phyloP scores from a whole-genome alignment of 2,888 invertebrate species.

The Busseola fusca region DNA sequence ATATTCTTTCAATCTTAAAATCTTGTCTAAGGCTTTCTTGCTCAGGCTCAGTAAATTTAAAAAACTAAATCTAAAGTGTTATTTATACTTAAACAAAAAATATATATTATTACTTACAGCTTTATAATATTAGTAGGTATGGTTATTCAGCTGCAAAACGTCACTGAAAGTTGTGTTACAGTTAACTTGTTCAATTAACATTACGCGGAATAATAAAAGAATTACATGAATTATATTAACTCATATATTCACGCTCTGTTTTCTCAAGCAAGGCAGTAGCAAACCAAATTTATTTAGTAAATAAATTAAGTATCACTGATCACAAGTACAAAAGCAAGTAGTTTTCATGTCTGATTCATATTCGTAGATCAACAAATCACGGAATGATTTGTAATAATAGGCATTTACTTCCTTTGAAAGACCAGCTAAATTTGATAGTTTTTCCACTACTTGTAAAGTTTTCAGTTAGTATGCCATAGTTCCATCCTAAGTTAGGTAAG shows the following conservation, averaged over 20 bases:
- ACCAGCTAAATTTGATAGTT: background rate
- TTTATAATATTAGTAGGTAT: too few relatives aligned
- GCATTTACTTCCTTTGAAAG: background rate
- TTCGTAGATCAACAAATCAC: background rate
- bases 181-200: too few relatives aligned
- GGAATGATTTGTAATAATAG: background rate
- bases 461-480: conserved; percentile 68
- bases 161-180: background rate
- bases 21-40: background rate
- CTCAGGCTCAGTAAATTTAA: background rate
- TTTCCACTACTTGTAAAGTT: conserved; percentile 13
- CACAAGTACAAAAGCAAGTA: background rate
- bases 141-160: background rate
- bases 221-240: background rate
- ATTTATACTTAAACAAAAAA: background rate
- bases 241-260: conserved; percentile 1
- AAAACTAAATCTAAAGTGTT: background rate
- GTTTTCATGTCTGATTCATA: background rate
- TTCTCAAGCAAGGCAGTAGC: background rate
- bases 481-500: conserved; percentile 66
- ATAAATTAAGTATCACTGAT: background rate
- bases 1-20: background rate
- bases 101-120: too few relatives aligned
- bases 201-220: background rate
- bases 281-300: background rate